Evolutionary conservation across 2,797 vertebrate genomes (phyloP).

Genomic region (Pangasius macronema): DNA sequence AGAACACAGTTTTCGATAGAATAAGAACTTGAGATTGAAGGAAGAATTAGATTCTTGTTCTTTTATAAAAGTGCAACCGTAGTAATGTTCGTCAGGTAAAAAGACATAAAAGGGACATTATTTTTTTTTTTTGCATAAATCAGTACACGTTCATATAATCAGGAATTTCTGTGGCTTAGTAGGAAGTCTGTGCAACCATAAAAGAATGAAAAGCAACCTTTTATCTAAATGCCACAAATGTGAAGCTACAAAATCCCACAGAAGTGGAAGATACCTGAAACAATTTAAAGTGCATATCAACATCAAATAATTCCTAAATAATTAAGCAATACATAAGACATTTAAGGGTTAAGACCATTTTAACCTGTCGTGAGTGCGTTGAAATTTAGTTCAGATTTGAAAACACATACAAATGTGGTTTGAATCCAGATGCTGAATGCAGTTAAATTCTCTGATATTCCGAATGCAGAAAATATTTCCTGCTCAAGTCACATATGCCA

Average conservation of each 20-base stretch:
- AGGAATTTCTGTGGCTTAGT: background rate
- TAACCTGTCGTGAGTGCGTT: background rate
- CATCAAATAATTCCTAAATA: background rate
- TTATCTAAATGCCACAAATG: background rate
- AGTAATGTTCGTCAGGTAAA: no score
- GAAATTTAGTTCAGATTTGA: background rate
- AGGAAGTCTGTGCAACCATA: background rate
- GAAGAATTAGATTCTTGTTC: no score
- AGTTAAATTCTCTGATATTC: background rate
- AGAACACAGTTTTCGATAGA: background rate
- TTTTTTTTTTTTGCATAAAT: background rate
- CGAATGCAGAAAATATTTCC: background rate
- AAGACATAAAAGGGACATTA: no score
- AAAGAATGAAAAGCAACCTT: background rate
- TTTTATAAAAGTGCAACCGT: no score
- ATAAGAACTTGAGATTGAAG: background rate
- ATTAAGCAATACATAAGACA: background rate
- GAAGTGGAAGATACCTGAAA: background rate
- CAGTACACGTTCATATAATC: background rate
- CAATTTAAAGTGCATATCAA: background rate
- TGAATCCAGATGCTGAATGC: background rate
- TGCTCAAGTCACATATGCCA: background rate
- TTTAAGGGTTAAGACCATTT: background rate
- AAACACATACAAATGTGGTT: background rate
- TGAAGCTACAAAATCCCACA: no score